Base-by-base conservation (phyloP, 2,797 vertebrate genomes). In the Coranthus polyacanthus region DNA sequence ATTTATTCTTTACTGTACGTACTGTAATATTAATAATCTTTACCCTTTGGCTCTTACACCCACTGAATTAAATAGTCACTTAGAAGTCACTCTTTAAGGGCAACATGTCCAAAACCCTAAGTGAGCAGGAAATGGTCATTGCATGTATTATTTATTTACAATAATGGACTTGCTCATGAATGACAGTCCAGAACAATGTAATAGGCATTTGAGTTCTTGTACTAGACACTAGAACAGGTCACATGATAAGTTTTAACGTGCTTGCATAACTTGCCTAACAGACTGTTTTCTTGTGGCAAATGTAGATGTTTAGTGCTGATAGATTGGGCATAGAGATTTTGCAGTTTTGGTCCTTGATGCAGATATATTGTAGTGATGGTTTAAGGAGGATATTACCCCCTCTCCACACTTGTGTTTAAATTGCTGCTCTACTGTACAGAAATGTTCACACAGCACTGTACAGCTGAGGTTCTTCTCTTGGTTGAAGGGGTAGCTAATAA, bases 301-400 rank as follows among this genome's bases (percentile, higher is more conserved):
- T 53, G 22, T 2, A 41, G 37, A 4, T 3, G 38, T 39, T 4
- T 41, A 10, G 16, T 10, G 16, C 12, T 47, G n/a, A n/a, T n/a
- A 5, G 29, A 20, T 42, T 54, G 50, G 17, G 45, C 15, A 7
- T 43, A 2, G 4, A 13, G 2, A 36, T 63, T 32, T 46, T 18
- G 21, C n/a, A n/a, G 2, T 53, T 67, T 36, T 53, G 29, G 20
- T 69, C 37, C 24, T 60, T 57, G 41, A 77, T 68, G 75, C 58
- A 74, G 53, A 59, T 72, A 61, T 73, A 57, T 78, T 73, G 81
- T 60, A 43, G 65, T 68, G 63, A 75, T 75, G 20, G 54, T 60
- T 78, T 63, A 21, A 69, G 69, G 42, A 69, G 68, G 61, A 54
- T 77, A 38, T n/a, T 47, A 21, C 17, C 12, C 15, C n/a, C 16